Percentiles rank a stretch among this genome's conserved stretches.
These are phyloP conservation scores for Chaetophractus vellerosus DNA, from an alignment of 2,797 vertebrate species.

Conservation along the genomic window DNA sequence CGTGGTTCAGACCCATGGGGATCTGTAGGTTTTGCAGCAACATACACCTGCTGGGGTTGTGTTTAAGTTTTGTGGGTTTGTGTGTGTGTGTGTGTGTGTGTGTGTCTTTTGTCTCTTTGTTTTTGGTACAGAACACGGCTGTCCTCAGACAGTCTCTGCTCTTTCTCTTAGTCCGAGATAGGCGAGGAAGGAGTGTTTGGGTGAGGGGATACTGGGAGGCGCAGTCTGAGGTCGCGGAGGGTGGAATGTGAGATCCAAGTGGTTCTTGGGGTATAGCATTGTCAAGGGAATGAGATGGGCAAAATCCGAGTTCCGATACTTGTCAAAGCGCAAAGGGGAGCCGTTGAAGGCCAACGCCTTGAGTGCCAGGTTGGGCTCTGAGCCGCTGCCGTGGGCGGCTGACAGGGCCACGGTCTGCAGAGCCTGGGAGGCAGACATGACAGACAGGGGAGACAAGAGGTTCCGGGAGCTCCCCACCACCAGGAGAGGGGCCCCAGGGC, in stretches of 20 bases:
- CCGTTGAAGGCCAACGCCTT: slow-evolving; percentile 92
- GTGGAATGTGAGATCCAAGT: slow-evolving; percentile 96
- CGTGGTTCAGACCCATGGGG: slow-evolving; percentile 89
- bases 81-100: slow-evolving; percentile 68
- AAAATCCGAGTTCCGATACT: slow-evolving; percentile 96
- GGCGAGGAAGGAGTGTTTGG: slow-evolving; percentile 99
- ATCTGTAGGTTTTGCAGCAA: slow-evolving; percentile 90
- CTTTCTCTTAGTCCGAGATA: slow-evolving; percentile 98
- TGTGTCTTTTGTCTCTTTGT: slow-evolving; percentile 79
- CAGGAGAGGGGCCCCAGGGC: slow-evolving; percentile 86
- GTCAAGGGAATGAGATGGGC: slow-evolving; percentile 99
- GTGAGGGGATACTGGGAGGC: slow-evolving; percentile 92
- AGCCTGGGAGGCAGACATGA: slow-evolving; percentile 97
- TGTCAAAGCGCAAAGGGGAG: slow-evolving; percentile 93
- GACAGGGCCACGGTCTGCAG: slow-evolving; percentile 98
- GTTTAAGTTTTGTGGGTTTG: slow-evolving; percentile 77
- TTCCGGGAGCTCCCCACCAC: slow-evolving; percentile 92
- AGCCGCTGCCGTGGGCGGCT: slow-evolving; percentile 90
- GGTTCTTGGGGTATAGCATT: slow-evolving; percentile 96
- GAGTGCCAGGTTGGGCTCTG: slow-evolving; percentile 90
- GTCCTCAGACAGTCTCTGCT: slow-evolving; percentile 96
- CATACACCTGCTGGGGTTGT: slow-evolving; percentile 90
- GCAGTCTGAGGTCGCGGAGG: slow-evolving; percentile 93
- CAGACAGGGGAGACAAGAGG: slow-evolving; percentile 95
- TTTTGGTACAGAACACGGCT: slow-evolving; percentile 91